Evolutionary conservation across 2,113 vertebrate species (phyloP).

Genomic region (Pogona vitticeps): DNA sequence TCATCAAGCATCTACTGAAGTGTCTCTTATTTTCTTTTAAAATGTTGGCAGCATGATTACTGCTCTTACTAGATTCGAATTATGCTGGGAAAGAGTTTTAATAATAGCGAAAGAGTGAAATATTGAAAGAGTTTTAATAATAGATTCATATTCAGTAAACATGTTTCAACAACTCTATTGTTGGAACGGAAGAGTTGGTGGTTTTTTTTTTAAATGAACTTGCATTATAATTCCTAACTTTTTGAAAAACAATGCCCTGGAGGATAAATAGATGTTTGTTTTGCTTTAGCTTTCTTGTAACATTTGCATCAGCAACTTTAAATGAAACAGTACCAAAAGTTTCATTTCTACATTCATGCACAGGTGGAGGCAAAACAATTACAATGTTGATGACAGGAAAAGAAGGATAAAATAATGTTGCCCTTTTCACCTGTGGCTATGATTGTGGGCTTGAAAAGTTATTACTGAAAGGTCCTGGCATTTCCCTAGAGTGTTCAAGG

Average conservation of each 20-base stretch:
- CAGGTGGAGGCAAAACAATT: not conserved
- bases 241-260: conserved; percentile 40
- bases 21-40: not conserved
- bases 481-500: conserved; percentile 25
- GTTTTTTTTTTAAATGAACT: not conserved
- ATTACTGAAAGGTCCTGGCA: conserved; percentile 36
- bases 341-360: not conserved
- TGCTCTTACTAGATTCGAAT: not conserved
- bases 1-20: not conserved
- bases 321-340: conserved; percentile 20
- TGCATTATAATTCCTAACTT: conserved; percentile 37
- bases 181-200: not conserved
- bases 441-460: conserved; percentile 35
- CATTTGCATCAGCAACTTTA: conserved; percentile 14
- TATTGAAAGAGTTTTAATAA: not conserved
- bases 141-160: not conserved
- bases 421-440: conserved; percentile 32
- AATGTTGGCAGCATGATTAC: not conserved
- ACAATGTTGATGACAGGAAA: conserved; percentile 13
- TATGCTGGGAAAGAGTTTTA: not conserved
- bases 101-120: too few species aligned
- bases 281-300: conserved; percentile 5
- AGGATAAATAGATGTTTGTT: not conserved
- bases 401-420: conserved; percentile 15
- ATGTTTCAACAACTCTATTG: not conserved